Evolutionary conservation across 2,888 invertebrate genomes (phyloP).

Genomic region (Mechanitis messenoides): DNA sequence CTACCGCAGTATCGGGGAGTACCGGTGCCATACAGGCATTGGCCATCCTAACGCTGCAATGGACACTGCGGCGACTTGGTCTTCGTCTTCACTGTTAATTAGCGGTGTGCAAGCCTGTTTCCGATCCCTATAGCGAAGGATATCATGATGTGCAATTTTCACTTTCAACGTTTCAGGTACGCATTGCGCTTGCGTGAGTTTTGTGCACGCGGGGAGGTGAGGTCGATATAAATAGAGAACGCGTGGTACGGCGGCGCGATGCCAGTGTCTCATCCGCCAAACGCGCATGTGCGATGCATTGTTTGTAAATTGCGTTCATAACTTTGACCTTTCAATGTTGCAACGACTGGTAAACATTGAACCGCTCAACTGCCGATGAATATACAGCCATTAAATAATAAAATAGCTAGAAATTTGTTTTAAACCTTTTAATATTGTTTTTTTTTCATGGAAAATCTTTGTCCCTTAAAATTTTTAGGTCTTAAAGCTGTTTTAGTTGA

Average conservation of each 20-base stretch:
- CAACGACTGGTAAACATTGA: conserved; percentile 17
- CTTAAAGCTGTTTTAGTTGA: too few species aligned
- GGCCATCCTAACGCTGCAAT: conserved; percentile 60
- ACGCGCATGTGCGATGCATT: conserved; percentile 55
- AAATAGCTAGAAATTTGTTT: too few species aligned
- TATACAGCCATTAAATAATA: too few species aligned
- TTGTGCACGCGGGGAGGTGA: conserved; percentile 41
- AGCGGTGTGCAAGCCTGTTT: conserved; percentile 34
- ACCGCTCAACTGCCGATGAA: too few species aligned
- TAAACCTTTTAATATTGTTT: too few species aligned
- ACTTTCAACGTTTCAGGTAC: conserved; percentile 59
- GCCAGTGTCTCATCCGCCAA: conserved; percentile 28
- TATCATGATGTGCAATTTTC: conserved; percentile 70
- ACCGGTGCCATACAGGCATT: conserved; percentile 44
- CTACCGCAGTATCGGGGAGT: conserved; percentile 52
- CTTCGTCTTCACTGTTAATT: conserved; percentile 36
- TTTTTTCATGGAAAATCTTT: too few species aligned
- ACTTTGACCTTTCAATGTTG: conserved; percentile 36
- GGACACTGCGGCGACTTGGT: conserved; percentile 34
- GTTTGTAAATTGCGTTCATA: conserved; percentile 54
- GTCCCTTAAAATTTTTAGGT: too few species aligned
- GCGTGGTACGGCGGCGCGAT: conserved; percentile 34
- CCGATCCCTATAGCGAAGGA: conserved; percentile 42
- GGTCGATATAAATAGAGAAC: conserved; percentile 69
- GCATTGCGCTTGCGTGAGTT: conserved; percentile 60